A percentile compares a stretch with the other conserved stretches of the same genome.
Evolutionary conservation across 2,888 invertebrate genomes (phyloP).

Genomic region (Melikaiella ostensackeni): DNA sequence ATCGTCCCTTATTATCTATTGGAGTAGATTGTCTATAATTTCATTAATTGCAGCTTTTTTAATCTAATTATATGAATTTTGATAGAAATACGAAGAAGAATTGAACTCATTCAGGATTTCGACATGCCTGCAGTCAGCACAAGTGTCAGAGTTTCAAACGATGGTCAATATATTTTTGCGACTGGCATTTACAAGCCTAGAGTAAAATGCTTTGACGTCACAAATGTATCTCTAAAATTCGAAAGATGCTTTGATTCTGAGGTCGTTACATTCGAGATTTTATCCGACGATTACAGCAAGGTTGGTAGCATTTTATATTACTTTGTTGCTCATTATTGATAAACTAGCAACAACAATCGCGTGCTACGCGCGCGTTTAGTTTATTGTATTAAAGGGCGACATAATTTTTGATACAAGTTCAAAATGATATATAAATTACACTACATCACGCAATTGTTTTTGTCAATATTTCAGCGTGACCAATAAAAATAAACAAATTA

Average conservation of each 20-base stretch:
- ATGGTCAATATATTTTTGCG: conserved; percentile 94
- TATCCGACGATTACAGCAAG: conserved; percentile 98
- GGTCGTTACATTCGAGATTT: conserved; percentile 93
- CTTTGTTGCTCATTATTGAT: not conserved
- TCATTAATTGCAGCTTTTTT: not conserved
- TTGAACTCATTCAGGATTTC: conserved; percentile 99
- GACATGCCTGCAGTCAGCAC: conserved; percentile 98
- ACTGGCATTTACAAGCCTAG: conserved; percentile 98
- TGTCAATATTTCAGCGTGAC: too few relatives aligned
- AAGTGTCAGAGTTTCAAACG: conserved; percentile 89
- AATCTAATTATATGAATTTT: conserved; percentile 44
- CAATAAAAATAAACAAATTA: too few relatives aligned
- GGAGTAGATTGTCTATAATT: conserved; percentile 12
- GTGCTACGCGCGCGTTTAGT: too few relatives aligned
- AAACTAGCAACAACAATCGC: too few relatives aligned
- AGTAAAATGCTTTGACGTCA: conserved; percentile 96
- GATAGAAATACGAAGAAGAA: conserved; percentile 89
- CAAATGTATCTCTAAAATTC: conserved; percentile 97
- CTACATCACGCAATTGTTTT: too few relatives aligned
- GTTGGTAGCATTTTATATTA: conserved; percentile 76
- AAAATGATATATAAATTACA: too few relatives aligned
- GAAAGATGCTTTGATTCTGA: conserved; percentile 98
- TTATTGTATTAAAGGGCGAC: too few relatives aligned
- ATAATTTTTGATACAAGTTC: too few relatives aligned
- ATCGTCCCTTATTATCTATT: conserved; percentile 16